These are phyloP conservation scores for Leuctra nigra DNA, from an alignment of 2,888 invertebrate species.

Conservation along the genomic window DNA sequence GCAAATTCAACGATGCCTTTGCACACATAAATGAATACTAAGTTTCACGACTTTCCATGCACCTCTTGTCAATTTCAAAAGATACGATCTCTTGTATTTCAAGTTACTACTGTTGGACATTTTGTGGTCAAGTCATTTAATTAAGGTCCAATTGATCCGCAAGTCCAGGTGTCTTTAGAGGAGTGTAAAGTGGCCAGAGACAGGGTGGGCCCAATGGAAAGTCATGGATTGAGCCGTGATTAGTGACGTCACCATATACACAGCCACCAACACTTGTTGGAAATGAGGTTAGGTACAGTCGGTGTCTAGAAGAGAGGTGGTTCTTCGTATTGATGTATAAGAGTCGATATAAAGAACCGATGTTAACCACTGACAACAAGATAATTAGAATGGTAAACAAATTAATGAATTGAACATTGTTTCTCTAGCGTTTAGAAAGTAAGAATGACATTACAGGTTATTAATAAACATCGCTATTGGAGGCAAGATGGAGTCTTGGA, in stretches of 20 bases:
- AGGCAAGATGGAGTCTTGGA: too few species aligned
- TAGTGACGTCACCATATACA: neutral
- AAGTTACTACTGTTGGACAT: neutral
- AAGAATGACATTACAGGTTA: too few species aligned
- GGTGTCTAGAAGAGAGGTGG: too few species aligned
- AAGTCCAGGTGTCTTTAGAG: neutral
- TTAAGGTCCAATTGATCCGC: neutral
- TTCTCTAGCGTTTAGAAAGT: too few species aligned
- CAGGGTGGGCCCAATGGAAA: neutral
- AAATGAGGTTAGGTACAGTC: slow-evolving; percentile 4
- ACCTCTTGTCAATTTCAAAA: neutral
- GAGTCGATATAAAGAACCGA: too few species aligned
- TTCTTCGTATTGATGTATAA: too few species aligned
- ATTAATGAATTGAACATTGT: too few species aligned
- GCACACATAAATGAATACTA: slow-evolving; percentile 7
- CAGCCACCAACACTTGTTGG: slow-evolving; percentile 6
- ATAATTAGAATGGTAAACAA: too few species aligned
- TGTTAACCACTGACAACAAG: too few species aligned
- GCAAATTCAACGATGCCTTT: neutral
- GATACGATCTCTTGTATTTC: neutral
- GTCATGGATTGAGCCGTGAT: neutral
- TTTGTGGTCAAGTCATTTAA: neutral
- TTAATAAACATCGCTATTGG: too few species aligned
- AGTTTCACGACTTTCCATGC: neutral
- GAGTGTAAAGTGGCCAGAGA: neutral